Conservation (phyloP, 2,113 vertebrate genomes). For the Nothobranchius furzeri region DNA sequence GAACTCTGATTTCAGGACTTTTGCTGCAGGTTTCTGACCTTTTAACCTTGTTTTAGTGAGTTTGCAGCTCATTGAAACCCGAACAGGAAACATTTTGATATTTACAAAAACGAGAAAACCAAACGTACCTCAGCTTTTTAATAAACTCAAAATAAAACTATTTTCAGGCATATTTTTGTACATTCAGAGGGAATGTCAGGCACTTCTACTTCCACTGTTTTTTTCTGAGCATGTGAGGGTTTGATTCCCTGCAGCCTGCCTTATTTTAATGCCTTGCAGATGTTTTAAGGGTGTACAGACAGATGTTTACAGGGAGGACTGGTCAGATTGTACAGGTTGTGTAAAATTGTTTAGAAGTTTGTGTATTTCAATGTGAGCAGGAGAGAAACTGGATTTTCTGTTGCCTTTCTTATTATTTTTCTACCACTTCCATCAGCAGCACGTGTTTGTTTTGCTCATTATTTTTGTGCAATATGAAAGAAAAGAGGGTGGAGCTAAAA, state of each 20-base stretch:
- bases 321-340: slow-evolving; percentile 88
- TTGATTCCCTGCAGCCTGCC: slow-evolving; percentile 53
- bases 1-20: not conserved
- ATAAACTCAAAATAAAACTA: slow-evolving; percentile 85
- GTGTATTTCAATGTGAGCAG: slow-evolving; percentile 59
- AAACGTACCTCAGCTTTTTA: slow-evolving; percentile 96
- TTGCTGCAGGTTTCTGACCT: slow-evolving; percentile 5
- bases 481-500: slow-evolving; percentile 79
- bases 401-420: slow-evolving; percentile 70
- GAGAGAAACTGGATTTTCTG: slow-evolving; percentile 91
- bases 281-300: slow-evolving; percentile 88
- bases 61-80: not conserved
- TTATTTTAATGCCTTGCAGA: slow-evolving; percentile 79
- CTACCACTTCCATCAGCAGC: slow-evolving; percentile 73
- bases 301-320: slow-evolving; percentile 27
- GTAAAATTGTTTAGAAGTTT: slow-evolving; percentile 87
- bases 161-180: slow-evolving; percentile 99
- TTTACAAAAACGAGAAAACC: slow-evolving; percentile 72
- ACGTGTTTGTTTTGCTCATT: slow-evolving; percentile 83
- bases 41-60: not conserved
- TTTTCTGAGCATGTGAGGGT: slow-evolving; percentile 79
- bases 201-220: slow-evolving; percentile 72
- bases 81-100: slow-evolving; percentile 88
- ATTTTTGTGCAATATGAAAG: slow-evolving; percentile 93
- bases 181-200: slow-evolving; percentile 92